Conservation (phyloP, 2,113 vertebrate species). For the Nesospiza acunhae region DNA sequence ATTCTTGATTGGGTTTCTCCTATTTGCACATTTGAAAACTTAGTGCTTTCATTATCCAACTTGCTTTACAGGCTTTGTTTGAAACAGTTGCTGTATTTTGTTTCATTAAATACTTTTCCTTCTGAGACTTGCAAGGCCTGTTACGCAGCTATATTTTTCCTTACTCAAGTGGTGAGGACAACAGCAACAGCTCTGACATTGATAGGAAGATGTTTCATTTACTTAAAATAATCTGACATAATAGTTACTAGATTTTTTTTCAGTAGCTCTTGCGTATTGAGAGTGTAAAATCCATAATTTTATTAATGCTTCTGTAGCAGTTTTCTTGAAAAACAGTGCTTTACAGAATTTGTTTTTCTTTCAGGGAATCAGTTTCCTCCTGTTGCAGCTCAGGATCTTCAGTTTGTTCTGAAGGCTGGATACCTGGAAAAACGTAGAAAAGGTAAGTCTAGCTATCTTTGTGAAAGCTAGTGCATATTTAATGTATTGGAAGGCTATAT, state of each 20-base stretch:
- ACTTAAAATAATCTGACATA: not conserved
- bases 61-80: not conserved
- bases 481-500: not conserved
- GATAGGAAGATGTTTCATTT: not conserved
- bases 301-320: not conserved
- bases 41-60: not conserved
- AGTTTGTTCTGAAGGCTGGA: conserved; percentile 86
- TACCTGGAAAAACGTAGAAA: conserved; percentile 97
- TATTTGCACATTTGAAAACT: not conserved
- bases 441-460: conserved; percentile 67
- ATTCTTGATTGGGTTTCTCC: not conserved
- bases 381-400: conserved; percentile 89
- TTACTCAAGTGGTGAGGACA: not conserved
- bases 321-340: not conserved
- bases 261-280: not conserved
- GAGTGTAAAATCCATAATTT: not conserved
- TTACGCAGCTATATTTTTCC: not conserved
- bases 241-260: not conserved
- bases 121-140: not conserved
- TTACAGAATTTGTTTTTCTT: conserved; percentile 19
- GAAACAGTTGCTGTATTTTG: not conserved
- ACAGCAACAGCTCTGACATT: not conserved
- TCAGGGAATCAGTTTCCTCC: conserved; percentile 86
- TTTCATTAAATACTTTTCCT: not conserved
- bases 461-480: not conserved